Conservation (phyloP, 2,888 invertebrate genomes). For the Xestia ashworthii region DNA sequence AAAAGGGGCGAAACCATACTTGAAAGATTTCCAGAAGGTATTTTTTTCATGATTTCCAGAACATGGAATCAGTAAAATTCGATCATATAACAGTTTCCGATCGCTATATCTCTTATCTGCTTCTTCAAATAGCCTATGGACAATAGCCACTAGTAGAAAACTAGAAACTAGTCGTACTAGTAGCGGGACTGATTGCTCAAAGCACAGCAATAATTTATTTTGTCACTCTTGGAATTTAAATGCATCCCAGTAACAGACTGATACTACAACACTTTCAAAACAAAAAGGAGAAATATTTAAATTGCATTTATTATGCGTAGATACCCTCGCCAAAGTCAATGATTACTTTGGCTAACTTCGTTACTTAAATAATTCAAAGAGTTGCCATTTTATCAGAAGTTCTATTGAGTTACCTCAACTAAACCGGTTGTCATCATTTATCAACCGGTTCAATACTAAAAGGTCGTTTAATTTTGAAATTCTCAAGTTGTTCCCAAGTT, state of each 20-base stretch:
- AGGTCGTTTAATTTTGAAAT: conserved; percentile 48
- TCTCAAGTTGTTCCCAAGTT: conserved; percentile 34
- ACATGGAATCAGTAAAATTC: neutral
- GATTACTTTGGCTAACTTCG: conserved; percentile 59
- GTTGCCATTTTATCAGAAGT: conserved; percentile 58
- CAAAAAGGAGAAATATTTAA: conserved; percentile 26
- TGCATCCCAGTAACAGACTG: neutral
- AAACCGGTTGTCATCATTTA: conserved; percentile 58
- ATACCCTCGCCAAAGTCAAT: conserved; percentile 46
- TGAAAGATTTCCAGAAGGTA: neutral
- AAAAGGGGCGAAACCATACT: neutral
- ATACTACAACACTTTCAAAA: conserved; percentile 13
- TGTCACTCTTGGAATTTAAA: neutral
- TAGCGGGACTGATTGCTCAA: neutral
- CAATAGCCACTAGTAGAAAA: no score
- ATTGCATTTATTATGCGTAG: conserved; percentile 52
- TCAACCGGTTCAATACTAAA: conserved; percentile 40
- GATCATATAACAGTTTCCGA: neutral
- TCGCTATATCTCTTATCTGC: neutral
- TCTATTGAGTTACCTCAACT: conserved; percentile 59
- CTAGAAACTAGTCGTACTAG: no score
- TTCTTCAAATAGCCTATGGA: no score
- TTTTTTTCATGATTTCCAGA: neutral
- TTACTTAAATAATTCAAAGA: conserved; percentile 59
- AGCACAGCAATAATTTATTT: neutral